These are phyloP conservation scores for Oreochromis grahami DNA, from an alignment of 2,797 vertebrate species.

Conservation along the genomic window DNA sequence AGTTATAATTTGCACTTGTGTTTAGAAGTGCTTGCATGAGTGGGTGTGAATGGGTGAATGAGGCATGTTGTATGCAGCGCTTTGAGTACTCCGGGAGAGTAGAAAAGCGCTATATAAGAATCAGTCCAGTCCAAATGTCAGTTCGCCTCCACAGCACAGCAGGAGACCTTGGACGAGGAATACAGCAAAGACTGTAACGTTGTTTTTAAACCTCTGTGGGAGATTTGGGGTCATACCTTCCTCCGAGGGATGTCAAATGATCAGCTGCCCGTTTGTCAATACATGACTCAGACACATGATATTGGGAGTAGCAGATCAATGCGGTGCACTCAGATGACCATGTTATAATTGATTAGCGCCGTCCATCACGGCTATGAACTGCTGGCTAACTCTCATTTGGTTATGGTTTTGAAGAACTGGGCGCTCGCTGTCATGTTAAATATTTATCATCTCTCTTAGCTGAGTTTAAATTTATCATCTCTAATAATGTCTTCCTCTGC, in stretches of 20 bases:
- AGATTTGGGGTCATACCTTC: constrained; percentile 41
- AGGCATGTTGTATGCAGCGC: too few relatives aligned
- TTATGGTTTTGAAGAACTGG: neutral
- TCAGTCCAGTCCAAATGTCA: too few relatives aligned
- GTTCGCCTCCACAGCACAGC: neutral
- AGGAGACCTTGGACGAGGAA: neutral
- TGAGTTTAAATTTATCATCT: neutral
- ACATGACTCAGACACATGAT: constrained; percentile 37
- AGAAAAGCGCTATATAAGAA: too few relatives aligned
- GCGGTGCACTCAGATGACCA: constrained; percentile 20
- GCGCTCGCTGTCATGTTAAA: neutral
- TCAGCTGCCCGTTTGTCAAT: constrained; percentile 43
- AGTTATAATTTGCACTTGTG: too few relatives aligned
- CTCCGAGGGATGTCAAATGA: constrained; percentile 44
- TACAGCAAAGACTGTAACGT: neutral
- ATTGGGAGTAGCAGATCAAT: constrained; percentile 59
- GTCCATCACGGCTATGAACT: neutral
- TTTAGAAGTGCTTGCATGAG: too few relatives aligned
- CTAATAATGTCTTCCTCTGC: neutral
- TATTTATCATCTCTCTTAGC: neutral
- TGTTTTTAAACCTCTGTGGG: neutral
- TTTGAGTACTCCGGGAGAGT: too few relatives aligned
- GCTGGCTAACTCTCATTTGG: neutral
- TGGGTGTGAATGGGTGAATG: too few relatives aligned
- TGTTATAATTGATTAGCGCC: constrained; percentile 47